Evolutionary conservation across 2,113 vertebrate species (phyloP).

Genomic region (Albula goreensis): DNA sequence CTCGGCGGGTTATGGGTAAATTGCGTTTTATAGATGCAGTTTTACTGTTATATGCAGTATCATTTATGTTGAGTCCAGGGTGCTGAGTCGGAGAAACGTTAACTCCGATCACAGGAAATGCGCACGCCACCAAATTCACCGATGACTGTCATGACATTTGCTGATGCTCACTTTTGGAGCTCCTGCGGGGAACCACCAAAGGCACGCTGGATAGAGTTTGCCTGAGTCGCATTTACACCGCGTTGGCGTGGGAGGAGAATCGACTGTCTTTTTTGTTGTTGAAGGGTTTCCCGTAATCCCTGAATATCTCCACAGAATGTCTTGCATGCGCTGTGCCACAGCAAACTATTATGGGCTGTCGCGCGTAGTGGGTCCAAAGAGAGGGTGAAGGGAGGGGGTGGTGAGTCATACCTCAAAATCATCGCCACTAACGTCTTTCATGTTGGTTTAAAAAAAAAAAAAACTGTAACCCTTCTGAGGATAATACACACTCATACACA

Average conservation of each 20-base stretch:
- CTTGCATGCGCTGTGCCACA: not conserved
- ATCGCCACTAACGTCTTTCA: not conserved
- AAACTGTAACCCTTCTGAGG: not conserved
- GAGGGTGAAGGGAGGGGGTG: not conserved
- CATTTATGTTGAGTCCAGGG: too few relatives aligned
- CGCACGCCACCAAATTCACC: not conserved
- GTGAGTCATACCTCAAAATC: constrained; percentile 59
- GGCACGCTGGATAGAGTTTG: not conserved
- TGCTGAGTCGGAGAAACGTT: not conserved
- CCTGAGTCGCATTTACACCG: not conserved
- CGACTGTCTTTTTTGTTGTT: not conserved
- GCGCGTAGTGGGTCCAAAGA: not conserved
- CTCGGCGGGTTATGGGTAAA: not conserved
- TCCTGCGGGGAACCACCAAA: not conserved
- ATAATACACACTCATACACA: not conserved
- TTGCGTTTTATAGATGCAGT: not conserved
- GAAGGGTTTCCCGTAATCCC: too few relatives aligned
- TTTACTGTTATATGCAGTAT: not conserved
- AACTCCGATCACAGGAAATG: not conserved
- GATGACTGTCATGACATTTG: not conserved
- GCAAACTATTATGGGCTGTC: not conserved
- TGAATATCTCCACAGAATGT: not conserved
- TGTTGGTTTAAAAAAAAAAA: too few relatives aligned
- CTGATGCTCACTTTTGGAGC: not conserved
- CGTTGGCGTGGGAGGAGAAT: not conserved